A percentile compares a stretch with the other conserved stretches of the same genome.
Evolutionary conservation across 2,113 vertebrate species (phyloP).

Genomic region (Thalassoma bifasciatum): DNA sequence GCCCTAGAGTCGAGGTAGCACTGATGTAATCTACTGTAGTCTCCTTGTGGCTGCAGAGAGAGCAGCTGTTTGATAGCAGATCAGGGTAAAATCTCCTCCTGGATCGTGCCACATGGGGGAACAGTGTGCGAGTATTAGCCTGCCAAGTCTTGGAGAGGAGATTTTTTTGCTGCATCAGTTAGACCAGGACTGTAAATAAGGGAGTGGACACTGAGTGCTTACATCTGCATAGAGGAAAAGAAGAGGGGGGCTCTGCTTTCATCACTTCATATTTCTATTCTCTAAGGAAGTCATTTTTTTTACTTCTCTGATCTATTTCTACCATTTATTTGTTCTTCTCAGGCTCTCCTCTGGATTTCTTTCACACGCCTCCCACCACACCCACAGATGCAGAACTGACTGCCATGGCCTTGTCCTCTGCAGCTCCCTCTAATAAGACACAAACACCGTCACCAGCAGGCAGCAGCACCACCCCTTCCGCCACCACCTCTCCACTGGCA

Average conservation of each 20-base stretch:
- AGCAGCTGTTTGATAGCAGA: slow-evolving; percentile 41
- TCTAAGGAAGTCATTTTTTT: slow-evolving; percentile 5
- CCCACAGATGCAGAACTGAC: slow-evolving; percentile 71
- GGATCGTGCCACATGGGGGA: slow-evolving; percentile 50
- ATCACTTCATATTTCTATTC: slow-evolving; percentile 8
- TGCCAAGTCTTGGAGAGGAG: slow-evolving; percentile 56
- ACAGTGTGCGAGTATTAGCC: slow-evolving; percentile 28
- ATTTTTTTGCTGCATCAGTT: slow-evolving; percentile 71
- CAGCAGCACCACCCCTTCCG: slow-evolving; percentile 41
- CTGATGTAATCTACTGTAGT: slow-evolving; percentile 17
- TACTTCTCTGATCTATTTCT: slow-evolving; percentile 4
- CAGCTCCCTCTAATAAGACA: slow-evolving; percentile 43
- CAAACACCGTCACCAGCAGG: slow-evolving; percentile 51
- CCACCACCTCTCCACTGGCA: slow-evolving; percentile 24
- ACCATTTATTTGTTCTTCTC: slow-evolving; percentile 8
- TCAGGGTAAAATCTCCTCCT: slow-evolving; percentile 27
- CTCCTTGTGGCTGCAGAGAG: slow-evolving; percentile 9
- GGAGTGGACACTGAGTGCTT: slow-evolving; percentile 34
- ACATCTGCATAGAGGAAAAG: slow-evolving; percentile 41
- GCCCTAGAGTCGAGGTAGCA: neutral
- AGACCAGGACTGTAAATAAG: slow-evolving; percentile 54
- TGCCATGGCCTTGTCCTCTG: slow-evolving; percentile 66
- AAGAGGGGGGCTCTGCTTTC: slow-evolving; percentile 22
- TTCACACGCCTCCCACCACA: slow-evolving; percentile 78
- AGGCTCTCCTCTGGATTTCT: slow-evolving; percentile 81